Base-by-base conservation (phyloP, 2,113 vertebrate genomes). In the Jacana jacana region DNA sequence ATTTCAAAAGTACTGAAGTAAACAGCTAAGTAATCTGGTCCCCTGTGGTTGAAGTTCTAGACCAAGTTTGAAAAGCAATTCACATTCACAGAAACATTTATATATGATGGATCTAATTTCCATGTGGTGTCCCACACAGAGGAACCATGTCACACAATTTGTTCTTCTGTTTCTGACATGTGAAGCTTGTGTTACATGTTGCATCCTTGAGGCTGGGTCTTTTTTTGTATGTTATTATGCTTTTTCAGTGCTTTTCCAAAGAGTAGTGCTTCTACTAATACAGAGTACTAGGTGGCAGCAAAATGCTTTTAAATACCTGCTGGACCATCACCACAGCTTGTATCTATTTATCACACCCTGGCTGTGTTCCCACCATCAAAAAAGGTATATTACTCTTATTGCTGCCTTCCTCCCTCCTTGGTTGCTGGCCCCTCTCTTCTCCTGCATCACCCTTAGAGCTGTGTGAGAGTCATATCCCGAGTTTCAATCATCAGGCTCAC, bases 241-340 rank as follows among this genome's bases (percentile, higher is more conserved):
- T 71, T 51, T 51, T 89, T 65, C 28, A 17, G 9, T 61, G 17
- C 12, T 83, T 81, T 93, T 78, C 28, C 12, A 35, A 87, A 68
- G 27, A 39, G 7, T 37, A 58, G 8, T 80, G 71, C 9, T 73
- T 84, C 88, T 88, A 51, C 68, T 88, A 73, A 66, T 35, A 49
- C 8, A 46, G 70, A 54, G 58, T 93, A 90, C 96, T 95, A 95
- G 94, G 51, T 91, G 95, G 94, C 93, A 97, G 91, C 77, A 96
- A 86, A 95, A 97, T 92, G 33, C 91, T 71, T 90, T 86, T 91
- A 89, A 78, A 89, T 77, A 88, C 57, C 89, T 90, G 23, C n/a
- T 78, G 72, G 20, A 39, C 30, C 52, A 6, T 37, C 70, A 44
- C 64, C 33, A 48, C 31, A 84, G 55, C n/a, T 37, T 75, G 9